phyloP scores from a whole-genome alignment of 2,797 vertebrate genomes.

The Coilia nasus region DNA sequence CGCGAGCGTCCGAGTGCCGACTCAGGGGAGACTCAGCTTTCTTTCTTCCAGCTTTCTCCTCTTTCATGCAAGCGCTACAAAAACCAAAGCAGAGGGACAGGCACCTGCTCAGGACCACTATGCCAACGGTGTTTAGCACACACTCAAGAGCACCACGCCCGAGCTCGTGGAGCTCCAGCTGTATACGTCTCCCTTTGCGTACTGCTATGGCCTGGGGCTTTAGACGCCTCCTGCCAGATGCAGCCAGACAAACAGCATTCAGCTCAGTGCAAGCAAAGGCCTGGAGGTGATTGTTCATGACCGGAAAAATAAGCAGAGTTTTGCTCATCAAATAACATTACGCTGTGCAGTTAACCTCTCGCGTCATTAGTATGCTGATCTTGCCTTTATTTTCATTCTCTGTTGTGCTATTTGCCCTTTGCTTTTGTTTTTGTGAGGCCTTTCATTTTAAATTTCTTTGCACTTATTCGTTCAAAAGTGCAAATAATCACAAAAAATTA shows the following conservation, averaged over 20 bases:
- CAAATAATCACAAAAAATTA: no score
- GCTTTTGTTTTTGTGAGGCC: no score
- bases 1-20: neutral
- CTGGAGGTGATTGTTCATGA: neutral
- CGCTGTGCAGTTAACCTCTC: no score
- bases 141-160: neutral
- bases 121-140: neutral
- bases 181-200: neutral
- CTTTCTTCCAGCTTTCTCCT: neutral
- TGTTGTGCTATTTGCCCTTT: no score
- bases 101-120: neutral
- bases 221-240: neutral
- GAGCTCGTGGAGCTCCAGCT: neutral
- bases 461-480: no score
- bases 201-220: neutral
- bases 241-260: neutral
- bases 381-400: no score
- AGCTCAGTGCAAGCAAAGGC: neutral
- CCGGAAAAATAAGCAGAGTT: neutral
- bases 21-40: constrained; percentile 16
- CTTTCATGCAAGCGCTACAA: neutral
- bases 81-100: neutral
- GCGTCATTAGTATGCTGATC: no score
- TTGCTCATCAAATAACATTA: no score
- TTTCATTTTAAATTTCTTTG: no score